Base-by-base conservation (phyloP, 2,888 invertebrate species). In the Metalampra italica region DNA sequence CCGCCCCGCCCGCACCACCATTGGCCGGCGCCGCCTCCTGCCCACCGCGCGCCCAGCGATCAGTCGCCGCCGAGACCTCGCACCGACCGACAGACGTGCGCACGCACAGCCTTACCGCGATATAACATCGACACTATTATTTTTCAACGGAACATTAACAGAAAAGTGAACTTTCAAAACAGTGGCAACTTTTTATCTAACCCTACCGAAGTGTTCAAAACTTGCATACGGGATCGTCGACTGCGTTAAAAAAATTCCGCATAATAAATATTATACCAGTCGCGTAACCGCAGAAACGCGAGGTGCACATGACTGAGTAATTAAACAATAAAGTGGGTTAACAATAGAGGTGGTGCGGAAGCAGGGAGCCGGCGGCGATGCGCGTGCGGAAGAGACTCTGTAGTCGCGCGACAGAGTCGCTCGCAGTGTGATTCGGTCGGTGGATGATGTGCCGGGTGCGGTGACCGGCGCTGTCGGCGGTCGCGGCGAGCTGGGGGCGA, bases 21-120 rank as follows among this genome's bases (percentile, higher is more conserved):
- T 66, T 65, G 68, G 70, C 60, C 60, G 63, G 64, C 59, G 63
- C 64, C 70, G 74, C 70, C 75, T 61, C 65, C 67, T 56, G 60
- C 60, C 53, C 55, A 49, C 57, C 57, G 54, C 57, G 53, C 8
- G 64, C 61, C 78, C 76, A 79, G 76, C 75, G 64, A 64, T 60
- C 79, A 76, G 80, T 77, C 75, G 64, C 65, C 58, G 62, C 59
- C 68, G 61, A 71, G 62, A 64, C 60, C 67, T 66, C 65, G 71
- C 56, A 64, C 64, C 55, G 67, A 57, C 57, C 61, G 57, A 55
- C 57, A 54, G 57, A 51, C 61, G 51, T 48, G 54, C 61, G 50
- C 59, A 49, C 59, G 57, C 57, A 43, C 64, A 57, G 47, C 51
- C 52, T 47, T 9, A 7, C 13, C 39, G 39, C 39, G 39, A 15